A percentile compares a stretch with the other conserved stretches of the same genome.
Conservation (phyloP, 2,888 invertebrate species). For the Chamaedrilus cognettii region DNA sequence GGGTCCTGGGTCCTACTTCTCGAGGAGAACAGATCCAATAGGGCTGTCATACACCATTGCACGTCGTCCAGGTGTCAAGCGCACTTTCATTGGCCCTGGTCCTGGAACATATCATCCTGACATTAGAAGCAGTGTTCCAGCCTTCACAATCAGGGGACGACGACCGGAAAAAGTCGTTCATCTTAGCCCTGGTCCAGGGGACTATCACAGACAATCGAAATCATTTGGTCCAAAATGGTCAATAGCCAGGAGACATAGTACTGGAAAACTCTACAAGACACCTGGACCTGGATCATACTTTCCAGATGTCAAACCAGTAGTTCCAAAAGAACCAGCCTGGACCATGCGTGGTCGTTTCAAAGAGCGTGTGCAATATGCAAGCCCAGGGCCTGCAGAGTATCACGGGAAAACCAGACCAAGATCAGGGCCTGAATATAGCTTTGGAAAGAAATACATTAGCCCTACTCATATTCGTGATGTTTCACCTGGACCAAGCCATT, state of each 20-base stretch:
- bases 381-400: slow-evolving; percentile 9
- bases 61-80: no score
- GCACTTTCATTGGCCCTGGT: no score
- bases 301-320: not conserved
- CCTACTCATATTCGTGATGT: no score
- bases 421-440: not conserved
- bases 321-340: not conserved
- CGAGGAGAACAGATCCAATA: no score
- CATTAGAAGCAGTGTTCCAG: no score
- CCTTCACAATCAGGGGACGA: no score
- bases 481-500: no score
- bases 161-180: not conserved
- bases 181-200: not conserved
- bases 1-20: no score
- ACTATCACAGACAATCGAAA: no score
- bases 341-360: not conserved
- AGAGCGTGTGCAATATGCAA: not conserved
- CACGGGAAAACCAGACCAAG: not conserved
- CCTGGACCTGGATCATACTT: slow-evolving; percentile 14
- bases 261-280: not conserved
- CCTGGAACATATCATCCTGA: no score
- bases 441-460: not conserved
- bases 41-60: no score
- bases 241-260: not conserved
- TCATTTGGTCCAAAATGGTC: not conserved